Base-by-base conservation (phyloP, 2,888 invertebrate genomes). In the Microplitis deprimator region DNA sequence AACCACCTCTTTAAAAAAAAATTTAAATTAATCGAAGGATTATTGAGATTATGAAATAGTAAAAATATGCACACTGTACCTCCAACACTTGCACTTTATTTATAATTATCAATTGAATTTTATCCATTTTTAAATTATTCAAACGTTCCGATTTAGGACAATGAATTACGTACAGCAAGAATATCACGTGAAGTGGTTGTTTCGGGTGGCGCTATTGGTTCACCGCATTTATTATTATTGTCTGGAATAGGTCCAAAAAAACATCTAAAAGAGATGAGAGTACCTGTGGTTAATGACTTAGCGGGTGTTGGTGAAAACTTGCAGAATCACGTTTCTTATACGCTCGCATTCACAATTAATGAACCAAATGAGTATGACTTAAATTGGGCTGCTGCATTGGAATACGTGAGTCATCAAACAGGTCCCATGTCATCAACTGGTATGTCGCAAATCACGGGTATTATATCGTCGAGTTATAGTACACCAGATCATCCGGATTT, bases 291-390 rank as follows among this genome's bases (percentile, higher is more conserved):
- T 39, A 92, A 92, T 79, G 92, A 94, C 79, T 88, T 94, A 20
- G 94, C 93, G 0, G 94, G 94, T 0, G 94, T 94, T 0, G 94
- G 94, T 0, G 92, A 92, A 84, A 94, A 94, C 84, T 88, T 94
- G 0, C 94, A 94, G 77, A 94, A 94, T 85, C 94, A 94, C 83
- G 93, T 94, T 0, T 93, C 94, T 0, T 92, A 93, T 50, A 90
- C 90, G 6, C 80, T 94, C 7, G 90, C 91, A n/a, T 94, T 92
- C 84, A 90, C 90, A 0, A 87, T 94, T 82, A 84, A 89, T 64
- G 90, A 91, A 64, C 91, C 91, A 0, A 91, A 92, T 65, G 86
- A 90, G 0, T 92, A 92, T 2, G 92, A 93, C 67, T 84, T 94
- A 72, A 92, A 92, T 80, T 94, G 94, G 94, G 91, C 92, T 0